Conservation (phyloP, 2,113 vertebrate species). For the Athene cunicularia region DNA sequence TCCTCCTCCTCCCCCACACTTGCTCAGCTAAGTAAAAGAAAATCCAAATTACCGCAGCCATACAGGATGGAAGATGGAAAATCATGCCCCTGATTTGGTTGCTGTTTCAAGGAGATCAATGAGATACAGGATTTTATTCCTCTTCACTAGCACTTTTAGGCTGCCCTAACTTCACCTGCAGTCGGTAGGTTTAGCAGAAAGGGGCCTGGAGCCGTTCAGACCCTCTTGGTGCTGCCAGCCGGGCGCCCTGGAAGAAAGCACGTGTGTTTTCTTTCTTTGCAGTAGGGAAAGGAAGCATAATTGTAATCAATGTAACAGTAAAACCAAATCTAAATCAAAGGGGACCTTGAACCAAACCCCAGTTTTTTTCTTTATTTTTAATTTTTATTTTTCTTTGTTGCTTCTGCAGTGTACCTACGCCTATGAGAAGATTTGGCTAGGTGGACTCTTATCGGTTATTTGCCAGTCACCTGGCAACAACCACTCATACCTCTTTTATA, state of each 20-base stretch:
- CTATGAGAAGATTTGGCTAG: neutral
- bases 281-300: neutral
- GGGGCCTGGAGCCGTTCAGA: neutral
- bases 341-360: neutral
- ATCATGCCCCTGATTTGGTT: neutral
- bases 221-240: neutral
- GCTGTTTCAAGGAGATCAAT: neutral
- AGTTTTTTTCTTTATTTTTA: rapidly evolving
- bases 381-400: neutral
- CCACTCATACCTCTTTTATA: neutral
- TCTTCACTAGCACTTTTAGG: neutral
- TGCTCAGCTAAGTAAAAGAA: slow-evolving; percentile 41
- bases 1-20: neutral
- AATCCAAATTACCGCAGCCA: neutral
- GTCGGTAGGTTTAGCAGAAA: neutral
- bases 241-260: neutral
- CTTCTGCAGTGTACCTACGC: neutral
- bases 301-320: neutral
- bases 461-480: neutral
- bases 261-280: neutral
- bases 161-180: neutral
- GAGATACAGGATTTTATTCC: neutral
- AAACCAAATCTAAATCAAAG: neutral
- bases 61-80: neutral
- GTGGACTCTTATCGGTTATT: neutral